Percentiles rank a stretch among this genome's conserved stretches.
phyloP scores from a whole-genome alignment of 2,888 invertebrate species.

The Standfussiana lucernea region DNA sequence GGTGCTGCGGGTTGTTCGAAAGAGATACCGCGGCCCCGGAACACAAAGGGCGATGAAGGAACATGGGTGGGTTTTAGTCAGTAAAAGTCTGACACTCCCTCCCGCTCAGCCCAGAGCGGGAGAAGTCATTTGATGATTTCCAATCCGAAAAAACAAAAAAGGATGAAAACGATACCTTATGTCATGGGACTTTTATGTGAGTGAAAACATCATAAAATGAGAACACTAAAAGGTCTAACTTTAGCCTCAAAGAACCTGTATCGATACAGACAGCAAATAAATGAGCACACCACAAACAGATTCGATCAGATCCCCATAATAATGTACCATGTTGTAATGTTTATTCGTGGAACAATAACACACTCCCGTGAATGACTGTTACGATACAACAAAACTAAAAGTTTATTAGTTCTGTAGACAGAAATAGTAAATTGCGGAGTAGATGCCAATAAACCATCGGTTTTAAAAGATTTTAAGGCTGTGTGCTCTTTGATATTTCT shows the following conservation, averaged over 20 bases:
- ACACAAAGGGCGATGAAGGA: too few relatives aligned
- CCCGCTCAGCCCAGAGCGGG: too few relatives aligned
- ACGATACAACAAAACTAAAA: constrained; percentile 50
- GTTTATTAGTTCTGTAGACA: constrained; percentile 54
- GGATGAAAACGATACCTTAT: not conserved
- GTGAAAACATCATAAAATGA: not conserved
- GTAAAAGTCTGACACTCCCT: too few relatives aligned
- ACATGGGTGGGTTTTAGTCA: too few relatives aligned
- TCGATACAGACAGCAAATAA: constrained; percentile 20
- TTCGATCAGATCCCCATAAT: constrained; percentile 8
- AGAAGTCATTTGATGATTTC: too few relatives aligned
- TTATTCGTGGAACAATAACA: constrained; percentile 53
- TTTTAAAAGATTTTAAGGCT: constrained; percentile 40
- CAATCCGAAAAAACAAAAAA: too few relatives aligned
- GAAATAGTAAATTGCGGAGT: constrained; percentile 55
- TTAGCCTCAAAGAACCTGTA: not conserved
- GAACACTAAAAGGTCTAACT: not conserved
- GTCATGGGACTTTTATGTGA: not conserved
- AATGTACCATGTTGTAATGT: constrained; percentile 32
- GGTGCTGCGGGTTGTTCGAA: too few relatives aligned
- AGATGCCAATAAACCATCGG: constrained; percentile 49
- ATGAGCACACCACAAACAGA: constrained; percentile 25
- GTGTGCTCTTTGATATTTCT: constrained; percentile 14
- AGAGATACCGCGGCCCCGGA: too few relatives aligned
- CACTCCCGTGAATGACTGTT: constrained; percentile 45